Evolutionary conservation across 2,797 vertebrate species (phyloP), one percentile per base, ranked within the genome.

Genomic region (Spea hammondii): DNA sequence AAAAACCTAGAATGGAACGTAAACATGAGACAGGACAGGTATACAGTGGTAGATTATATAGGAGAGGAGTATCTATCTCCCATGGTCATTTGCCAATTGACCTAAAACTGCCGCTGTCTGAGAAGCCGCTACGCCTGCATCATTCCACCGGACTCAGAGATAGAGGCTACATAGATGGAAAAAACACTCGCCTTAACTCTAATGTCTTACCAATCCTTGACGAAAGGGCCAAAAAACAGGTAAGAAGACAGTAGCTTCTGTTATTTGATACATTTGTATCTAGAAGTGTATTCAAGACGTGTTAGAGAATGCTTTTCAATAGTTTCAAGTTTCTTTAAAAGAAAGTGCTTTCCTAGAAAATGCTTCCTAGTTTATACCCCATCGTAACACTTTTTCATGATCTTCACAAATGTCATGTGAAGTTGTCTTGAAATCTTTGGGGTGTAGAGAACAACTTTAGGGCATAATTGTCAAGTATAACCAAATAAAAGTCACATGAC

Each of bases 151-250:
- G 50, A 11, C 67, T 70, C 6, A 65, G 46, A 50, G 83, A 74
- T 10, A n/a, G 84, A 47, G 55, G 71, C 5, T 57, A 12, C 44
- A 12, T 55, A 1, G 70, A 69, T 5, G 57, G 81, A 46, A 84
- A 82, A 69, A 8, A 74, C 70, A 74, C 79, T 64, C 85, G 68
- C 6, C 51, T 75, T 10, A 65, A 80, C 6, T 46, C 79, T 32
- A 44, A 68, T 7, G 81, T 82, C n/a, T 53, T 83, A 44, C 83
- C 71, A 4, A 48, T 72, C 5, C 4, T 72, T 17, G 78, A 70
- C 11, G n/a, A 72, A 67, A 2, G 50, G 7, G 4, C 17, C 50
- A 5, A 49, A 49, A 49, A 59, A 10, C 80, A 83, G 85, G 85
- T 77, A 78, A 78, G 77, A 17, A 17, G 17, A 17, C 17, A 17